phyloP scores from a whole-genome alignment of 2,113 vertebrate genomes.

The Bos indicus region DNA sequence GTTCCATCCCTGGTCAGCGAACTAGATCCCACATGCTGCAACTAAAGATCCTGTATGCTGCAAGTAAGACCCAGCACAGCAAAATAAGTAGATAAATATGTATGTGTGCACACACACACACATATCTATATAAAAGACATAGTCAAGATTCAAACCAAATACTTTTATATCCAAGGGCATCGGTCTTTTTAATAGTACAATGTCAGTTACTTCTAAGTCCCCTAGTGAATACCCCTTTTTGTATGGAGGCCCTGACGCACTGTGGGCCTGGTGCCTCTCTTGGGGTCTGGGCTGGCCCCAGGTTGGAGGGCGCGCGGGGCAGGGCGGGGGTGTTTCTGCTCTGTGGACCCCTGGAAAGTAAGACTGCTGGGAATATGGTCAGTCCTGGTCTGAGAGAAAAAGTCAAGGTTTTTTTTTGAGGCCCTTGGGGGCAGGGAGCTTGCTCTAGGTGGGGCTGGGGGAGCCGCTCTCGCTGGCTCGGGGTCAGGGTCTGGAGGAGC shows the following conservation, averaged over 20 bases:
- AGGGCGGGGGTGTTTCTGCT: neutral
- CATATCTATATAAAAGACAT: neutral
- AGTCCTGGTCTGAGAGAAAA: neutral
- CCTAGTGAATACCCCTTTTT: neutral
- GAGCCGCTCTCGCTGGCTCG: rapidly evolving
- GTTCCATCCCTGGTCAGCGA: neutral
- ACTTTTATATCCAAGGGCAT: neutral
- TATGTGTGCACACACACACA: neutral
- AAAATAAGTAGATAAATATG: neutral
- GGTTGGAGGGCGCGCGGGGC: rapidly evolving
- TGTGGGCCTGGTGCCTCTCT: neutral
- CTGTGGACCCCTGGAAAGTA: neutral
- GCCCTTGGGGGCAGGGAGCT: neutral
- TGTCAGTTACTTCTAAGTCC: neutral
- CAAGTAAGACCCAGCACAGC: neutral
- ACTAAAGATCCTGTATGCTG: neutral
- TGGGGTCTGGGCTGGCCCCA: neutral
- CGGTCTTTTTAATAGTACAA: neutral
- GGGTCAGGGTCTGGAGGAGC: neutral
- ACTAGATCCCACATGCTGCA: neutral
- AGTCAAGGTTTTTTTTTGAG: neutral
- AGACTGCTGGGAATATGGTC: neutral
- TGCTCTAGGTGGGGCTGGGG: neutral
- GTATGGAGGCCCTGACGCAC: rapidly evolving
- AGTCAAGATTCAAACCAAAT: neutral